These are phyloP conservation scores for Gobiocypris rarus DNA, from an alignment of 2,113 vertebrate genomes.

Conservation along the genomic window DNA sequence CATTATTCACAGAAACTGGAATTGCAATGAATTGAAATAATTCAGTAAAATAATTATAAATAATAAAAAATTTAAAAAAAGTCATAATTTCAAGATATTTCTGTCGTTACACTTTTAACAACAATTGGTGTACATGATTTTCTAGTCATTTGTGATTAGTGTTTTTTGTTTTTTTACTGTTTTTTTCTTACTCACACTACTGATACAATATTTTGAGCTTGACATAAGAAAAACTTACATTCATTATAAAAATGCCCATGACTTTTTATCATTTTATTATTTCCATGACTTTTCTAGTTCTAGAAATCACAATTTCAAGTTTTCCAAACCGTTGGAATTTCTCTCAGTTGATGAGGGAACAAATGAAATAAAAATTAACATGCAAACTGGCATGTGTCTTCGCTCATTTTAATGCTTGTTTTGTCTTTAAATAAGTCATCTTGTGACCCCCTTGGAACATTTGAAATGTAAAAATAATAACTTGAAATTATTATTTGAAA, in stretches of 20 bases:
- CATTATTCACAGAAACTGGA: neutral
- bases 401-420: no score
- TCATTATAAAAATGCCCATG: neutral
- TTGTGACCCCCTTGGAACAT: no score
- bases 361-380: no score
- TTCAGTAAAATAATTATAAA: neutral
- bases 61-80: neutral
- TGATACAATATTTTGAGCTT: neutral
- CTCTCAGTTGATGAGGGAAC: no score
- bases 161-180: no score
- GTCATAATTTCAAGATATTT: neutral
- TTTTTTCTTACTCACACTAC: neutral
- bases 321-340: no score
- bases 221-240: neutral
- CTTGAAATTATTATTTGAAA: no score
- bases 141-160: neutral
- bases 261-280: neutral
- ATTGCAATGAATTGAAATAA: neutral
- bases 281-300: neutral
- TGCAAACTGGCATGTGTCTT: no score
- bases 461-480: no score
- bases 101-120: neutral
- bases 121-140: neutral
- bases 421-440: no score
- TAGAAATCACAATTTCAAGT: neutral